A percentile compares a stretch with the other conserved stretches of the same genome.
phyloP scores from a whole-genome alignment of 2,797 vertebrate species.

The Karalla daura region DNA sequence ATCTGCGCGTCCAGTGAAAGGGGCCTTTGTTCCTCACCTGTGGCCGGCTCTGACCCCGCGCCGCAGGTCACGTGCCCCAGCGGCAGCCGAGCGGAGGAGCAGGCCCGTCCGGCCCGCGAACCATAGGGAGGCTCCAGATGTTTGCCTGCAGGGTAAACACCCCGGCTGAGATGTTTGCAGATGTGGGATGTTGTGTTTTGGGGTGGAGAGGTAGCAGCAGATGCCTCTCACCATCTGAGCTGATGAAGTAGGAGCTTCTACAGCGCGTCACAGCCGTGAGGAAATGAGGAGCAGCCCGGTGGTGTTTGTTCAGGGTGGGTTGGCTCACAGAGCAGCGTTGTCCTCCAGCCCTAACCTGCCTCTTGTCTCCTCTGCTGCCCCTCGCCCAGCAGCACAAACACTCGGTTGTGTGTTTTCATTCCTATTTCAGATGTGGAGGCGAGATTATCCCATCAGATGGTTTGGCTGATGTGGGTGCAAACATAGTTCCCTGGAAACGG shows the following conservation, averaged over 20 bases:
- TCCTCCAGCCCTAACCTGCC: background rate
- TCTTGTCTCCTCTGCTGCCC: background rate
- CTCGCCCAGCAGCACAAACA: background rate
- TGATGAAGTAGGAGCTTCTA: too few species aligned
- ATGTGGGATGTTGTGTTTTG: background rate
- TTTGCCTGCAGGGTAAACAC: slow-evolving; percentile 22
- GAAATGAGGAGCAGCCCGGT: slow-evolving; percentile 10
- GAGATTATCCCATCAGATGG: background rate
- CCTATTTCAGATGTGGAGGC: background rate
- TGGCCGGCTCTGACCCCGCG: slow-evolving; percentile 27
- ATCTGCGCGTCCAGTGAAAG: slow-evolving; percentile 37
- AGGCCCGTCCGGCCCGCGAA: slow-evolving; percentile 19
- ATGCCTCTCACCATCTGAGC: background rate
- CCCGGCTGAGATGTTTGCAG: background rate
- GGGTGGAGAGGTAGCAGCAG: background rate
- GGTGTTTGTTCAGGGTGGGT: slow-evolving; percentile 29
- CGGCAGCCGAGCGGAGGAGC: too few species aligned
- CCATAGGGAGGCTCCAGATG: background rate
- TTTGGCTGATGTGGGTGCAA: background rate
- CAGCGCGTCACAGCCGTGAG: too few species aligned
- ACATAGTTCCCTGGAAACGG: background rate
- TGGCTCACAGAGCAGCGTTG: background rate
- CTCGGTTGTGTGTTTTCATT: background rate
- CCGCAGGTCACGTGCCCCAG: slow-evolving; percentile 18
- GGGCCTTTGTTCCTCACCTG: slow-evolving; percentile 34